Evolutionary conservation across 2,113 vertebrate species (phyloP), one percentile per base, ranked within the genome.

Genomic region (Sphyrna mokarran): DNA sequence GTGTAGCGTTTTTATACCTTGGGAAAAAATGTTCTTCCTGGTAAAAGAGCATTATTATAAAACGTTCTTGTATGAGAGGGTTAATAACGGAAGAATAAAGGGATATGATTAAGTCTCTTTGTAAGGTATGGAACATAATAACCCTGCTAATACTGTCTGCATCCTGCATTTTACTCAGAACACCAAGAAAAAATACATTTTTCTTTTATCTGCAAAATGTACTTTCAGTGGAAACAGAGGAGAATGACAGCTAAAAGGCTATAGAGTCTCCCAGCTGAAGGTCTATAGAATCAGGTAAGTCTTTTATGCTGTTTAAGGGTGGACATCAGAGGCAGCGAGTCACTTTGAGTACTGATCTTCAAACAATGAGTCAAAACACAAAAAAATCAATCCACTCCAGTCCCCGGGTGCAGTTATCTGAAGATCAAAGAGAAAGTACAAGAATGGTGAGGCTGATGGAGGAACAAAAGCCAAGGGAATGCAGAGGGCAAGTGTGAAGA

Each of bases 311-410:
- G 97, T 98, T 98, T 96, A 96, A 97, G 98, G 98, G 97, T 97
- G 98, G 97, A 98, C 98, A 98, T 99, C 98, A 99, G 98, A 99
- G 98, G 97, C 97, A 95, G 97, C 98, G 97, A 98, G 98, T 97
- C 98, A 98, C 98, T 99, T 99, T 99, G 98, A 99, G 98, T 98
- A 98, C 98, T 97, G 97, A 98, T 98, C 98, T 98, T 99, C 98
- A 99, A 99, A 99, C 98, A 98, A 98, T 98, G 98, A 98, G 98
- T 98, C 98, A 98, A 98, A 98, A 99, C 98, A 98, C 98, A 98
- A 54, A 97, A 97, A 98, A 98, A 98, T 98, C 98, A 98, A 98
- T 98, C 98, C 98, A 97, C 97, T 98, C 66, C 90, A 96, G 97
- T 98, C 98, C 98, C 97, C 97, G 96, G 97, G 97, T 97, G 98